Evolutionary conservation across 2,113 vertebrate species (phyloP).

Genomic region (Pollimyrus isidori): DNA sequence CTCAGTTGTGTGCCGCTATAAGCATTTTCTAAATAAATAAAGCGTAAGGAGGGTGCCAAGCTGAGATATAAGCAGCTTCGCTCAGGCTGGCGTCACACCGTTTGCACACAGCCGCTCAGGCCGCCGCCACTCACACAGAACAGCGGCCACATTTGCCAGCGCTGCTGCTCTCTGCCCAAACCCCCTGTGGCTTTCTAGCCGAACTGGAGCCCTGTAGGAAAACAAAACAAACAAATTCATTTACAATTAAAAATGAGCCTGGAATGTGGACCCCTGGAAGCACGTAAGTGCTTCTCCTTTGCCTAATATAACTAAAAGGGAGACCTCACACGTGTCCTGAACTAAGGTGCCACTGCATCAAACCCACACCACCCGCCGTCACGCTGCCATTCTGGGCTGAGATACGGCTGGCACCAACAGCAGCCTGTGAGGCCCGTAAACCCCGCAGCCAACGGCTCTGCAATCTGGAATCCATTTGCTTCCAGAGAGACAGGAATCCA

Average conservation of each 20-base stretch:
- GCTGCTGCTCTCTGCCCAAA: background rate
- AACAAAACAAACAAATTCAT: background rate
- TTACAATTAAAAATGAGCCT: background rate
- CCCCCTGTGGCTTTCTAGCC: background rate
- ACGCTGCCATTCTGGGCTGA: background rate
- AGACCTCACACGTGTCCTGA: background rate
- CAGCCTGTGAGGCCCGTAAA: background rate
- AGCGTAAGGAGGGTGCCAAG: background rate
- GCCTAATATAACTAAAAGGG: background rate
- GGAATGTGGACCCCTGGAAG: background rate
- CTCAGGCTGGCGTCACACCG: background rate
- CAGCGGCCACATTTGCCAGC: background rate
- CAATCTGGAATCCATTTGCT: background rate
- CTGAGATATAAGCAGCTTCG: background rate
- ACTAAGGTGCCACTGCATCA: background rate
- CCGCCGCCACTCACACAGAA: background rate
- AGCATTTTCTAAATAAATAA: background rate
- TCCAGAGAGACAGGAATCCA: background rate
- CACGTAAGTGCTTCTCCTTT: background rate
- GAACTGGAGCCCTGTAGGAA: background rate
- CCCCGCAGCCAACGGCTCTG: background rate
- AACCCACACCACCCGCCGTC: background rate
- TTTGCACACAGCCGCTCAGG: background rate
- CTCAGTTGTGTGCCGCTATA: background rate
- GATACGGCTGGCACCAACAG: background rate